Base-by-base conservation (phyloP, 2,888 invertebrate species). In the Chouioia cunea region DNA sequence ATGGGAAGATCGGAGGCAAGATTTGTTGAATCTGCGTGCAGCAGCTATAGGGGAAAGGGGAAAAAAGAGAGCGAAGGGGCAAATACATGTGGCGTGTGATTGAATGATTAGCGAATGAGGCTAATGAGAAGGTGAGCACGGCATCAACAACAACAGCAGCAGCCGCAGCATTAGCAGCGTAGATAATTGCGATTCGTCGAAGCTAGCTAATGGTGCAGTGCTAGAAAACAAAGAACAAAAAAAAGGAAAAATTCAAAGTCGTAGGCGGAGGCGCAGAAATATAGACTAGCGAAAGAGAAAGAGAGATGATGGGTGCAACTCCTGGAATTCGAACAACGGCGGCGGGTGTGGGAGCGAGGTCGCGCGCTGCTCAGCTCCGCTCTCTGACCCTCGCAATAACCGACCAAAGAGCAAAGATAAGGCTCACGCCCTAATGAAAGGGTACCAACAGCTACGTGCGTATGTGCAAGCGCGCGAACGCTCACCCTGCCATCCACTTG, bases 361-460 rank as follows among this genome's bases (percentile, higher is more conserved):
- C 50, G 48, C 23, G 23, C 3, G 27, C 22, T 36, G 56, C 27
- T 18, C 23, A 69, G 74, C 67, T 71, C 70, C 66, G 70, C 79
- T 78, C 78, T 79, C 78, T 84, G 83, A 83, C 84, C 84, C 83
- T 79, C 80, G 56, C 47, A 14, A 27, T 27, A 27, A 10, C 36
- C 36, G 36, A 10, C 36, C 36, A 36, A 27, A 36, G 36, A 36
- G 36, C 36, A 36, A 81, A 83, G 84, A 85, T 84, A 84, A 85
- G 82, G 78, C 82, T 82, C 84, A 84, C 85, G 85, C 85, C 85
- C 85, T 85, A 85, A 85, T 85, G 81, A 85, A 83, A 82, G 85
- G 85, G 82, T 85, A 84, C 79, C 43, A 8, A 12, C 36, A 36
- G 36, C 36, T 36, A 36, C 36, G 36, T 36, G 65, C 44, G 16